Conservation (phyloP, 2,797 vertebrate species). For the Artibeus jamaicensis region DNA sequence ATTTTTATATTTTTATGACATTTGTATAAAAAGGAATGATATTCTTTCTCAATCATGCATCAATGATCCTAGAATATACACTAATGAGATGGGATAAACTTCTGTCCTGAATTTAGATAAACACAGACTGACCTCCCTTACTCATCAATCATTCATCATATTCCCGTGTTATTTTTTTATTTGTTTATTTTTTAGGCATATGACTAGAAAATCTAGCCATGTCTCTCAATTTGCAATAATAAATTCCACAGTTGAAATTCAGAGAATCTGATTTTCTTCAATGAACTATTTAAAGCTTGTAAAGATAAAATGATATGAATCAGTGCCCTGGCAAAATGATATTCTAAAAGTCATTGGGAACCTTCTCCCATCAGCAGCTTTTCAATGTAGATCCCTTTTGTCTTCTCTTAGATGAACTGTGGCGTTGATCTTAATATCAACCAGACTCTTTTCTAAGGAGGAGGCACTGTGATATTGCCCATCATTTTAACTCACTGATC, state of each 20-base stretch:
- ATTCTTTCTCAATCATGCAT: neutral
- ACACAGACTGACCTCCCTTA: neutral
- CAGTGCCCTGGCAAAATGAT: neutral
- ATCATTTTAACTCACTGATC: neutral
- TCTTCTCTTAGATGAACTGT: neutral
- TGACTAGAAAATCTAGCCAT: neutral
- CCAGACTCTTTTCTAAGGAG: neutral
- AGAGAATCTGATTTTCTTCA: neutral
- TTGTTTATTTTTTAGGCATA: neutral
- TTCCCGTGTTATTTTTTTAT: neutral
- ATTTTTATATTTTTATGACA: neutral
- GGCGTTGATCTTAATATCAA: neutral
- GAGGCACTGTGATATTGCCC: neutral
- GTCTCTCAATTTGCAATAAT: neutral
- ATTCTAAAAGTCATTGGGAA: neutral
- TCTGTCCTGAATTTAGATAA: neutral
- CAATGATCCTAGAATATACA: neutral
- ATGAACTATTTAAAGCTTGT: neutral
- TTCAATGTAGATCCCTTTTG: neutral
- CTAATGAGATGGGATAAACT: neutral
- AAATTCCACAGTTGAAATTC: neutral
- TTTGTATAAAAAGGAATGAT: neutral
- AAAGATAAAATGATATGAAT: conserved; percentile 11
- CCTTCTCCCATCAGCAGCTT: conserved; percentile 15
- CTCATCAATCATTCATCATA: neutral